Percentiles rank a stretch among this genome's conserved stretches.
Conservation (phyloP, 1,140 invertebrate species). For the Drosophila mayri region DNA sequence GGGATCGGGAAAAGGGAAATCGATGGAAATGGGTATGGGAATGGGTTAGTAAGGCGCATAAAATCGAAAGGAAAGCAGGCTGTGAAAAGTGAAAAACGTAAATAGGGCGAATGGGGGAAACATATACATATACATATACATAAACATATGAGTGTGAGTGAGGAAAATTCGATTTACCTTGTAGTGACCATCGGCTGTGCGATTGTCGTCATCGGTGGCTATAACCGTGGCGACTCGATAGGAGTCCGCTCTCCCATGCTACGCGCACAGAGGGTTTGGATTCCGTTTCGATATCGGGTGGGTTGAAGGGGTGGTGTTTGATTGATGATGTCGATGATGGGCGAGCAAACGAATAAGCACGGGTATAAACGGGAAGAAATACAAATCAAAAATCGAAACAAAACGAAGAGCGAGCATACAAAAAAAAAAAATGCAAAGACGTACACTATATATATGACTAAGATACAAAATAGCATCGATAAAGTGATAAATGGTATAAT, state of each 20-base stretch:
- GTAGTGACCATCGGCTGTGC: constrained; percentile 95
- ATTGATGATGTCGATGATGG: constrained; percentile 76
- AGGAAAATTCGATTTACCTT: constrained; percentile 89
- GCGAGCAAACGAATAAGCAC: constrained; percentile 33
- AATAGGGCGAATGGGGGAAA: constrained; percentile 35
- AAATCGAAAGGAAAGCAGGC: constrained; percentile 15
- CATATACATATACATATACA: not conserved
- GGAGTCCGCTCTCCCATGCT: constrained; percentile 96
- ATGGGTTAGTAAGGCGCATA: constrained; percentile 34
- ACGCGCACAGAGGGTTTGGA: constrained; percentile 88
- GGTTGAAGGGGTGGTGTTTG: constrained; percentile 54
- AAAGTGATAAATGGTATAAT: constrained; percentile 12
- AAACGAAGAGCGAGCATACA: constrained; percentile 50
- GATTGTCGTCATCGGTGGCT: constrained; percentile 95
- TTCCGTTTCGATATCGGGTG: constrained; percentile 11
- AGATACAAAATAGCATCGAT: constrained; percentile 5
- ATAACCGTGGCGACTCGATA: constrained; percentile 96
- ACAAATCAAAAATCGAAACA: constrained; percentile 69
- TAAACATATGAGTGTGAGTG: constrained; percentile 20
- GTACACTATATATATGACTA: constrained; percentile 25
- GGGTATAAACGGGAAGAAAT: constrained; percentile 44
- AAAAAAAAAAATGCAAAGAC: constrained; percentile 51
- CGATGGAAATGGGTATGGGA: constrained; percentile 8
- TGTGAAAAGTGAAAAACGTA: constrained; percentile 46
- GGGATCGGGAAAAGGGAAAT: constrained; percentile 29